phyloP scores from a whole-genome alignment of 2,888 invertebrate species.

The Chrysina gloriosa region DNA sequence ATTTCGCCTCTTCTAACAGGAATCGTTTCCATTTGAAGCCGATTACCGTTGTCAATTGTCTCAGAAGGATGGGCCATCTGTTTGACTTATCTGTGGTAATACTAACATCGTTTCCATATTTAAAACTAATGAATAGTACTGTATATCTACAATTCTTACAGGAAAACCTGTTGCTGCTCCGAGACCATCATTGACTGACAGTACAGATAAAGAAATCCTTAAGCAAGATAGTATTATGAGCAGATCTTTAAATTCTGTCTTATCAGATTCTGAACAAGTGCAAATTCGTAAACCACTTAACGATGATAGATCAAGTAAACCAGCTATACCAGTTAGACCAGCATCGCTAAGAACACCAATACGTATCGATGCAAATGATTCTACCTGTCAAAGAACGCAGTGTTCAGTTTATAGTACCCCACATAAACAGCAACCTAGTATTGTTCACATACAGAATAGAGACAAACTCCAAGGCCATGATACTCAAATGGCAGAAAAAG shows the following conservation, averaged over 20 bases:
- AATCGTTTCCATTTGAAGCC: too few relatives aligned
- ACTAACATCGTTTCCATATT: too few relatives aligned
- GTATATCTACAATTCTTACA: not conserved
- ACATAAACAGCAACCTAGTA: constrained; percentile 80
- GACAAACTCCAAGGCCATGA: constrained; percentile 61
- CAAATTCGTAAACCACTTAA: constrained; percentile 66
- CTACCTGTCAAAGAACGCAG: constrained; percentile 74
- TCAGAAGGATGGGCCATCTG: too few relatives aligned
- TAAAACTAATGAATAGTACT: too few relatives aligned
- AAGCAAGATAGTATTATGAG: constrained; percentile 52
- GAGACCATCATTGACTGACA: constrained; percentile 57
- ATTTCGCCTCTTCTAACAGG: too few relatives aligned
- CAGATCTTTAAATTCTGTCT: constrained; percentile 53
- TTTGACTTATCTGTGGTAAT: too few relatives aligned
- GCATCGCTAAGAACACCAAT: constrained; percentile 68
- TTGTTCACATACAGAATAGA: constrained; percentile 65
- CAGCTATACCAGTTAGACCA: constrained; percentile 85
- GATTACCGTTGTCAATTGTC: too few relatives aligned
- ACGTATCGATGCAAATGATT: constrained; percentile 67
- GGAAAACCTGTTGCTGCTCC: constrained; percentile 69
- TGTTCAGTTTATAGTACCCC: constrained; percentile 72
- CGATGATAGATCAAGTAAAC: constrained; percentile 70
- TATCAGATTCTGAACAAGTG: constrained; percentile 62
- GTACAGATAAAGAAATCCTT: constrained; percentile 48
- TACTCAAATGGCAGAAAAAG: constrained; percentile 62